Base-by-base conservation (phyloP, 2,797 vertebrate species). In the Phrynocephalus vlangalii region DNA sequence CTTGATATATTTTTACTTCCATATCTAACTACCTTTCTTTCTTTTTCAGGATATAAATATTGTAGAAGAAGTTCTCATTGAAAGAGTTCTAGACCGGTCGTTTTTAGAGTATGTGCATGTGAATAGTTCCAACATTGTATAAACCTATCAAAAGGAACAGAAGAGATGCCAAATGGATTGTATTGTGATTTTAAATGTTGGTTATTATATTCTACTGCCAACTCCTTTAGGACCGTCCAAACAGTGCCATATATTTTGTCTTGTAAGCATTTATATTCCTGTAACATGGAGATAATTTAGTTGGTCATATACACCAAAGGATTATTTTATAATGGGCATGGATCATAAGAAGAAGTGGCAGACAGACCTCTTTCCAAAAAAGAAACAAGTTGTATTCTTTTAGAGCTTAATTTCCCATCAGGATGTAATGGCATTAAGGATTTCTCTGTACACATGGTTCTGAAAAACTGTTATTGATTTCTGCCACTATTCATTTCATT, bases 31-130 rank as follows among this genome's bases (percentile, higher is more conserved):
- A 86, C 84, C 38, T 91, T 90, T 70, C 48, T 1, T 67, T 89
- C 88, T 88, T 11, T 95, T 93, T 28, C 84, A 96, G 93, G 94
- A 95, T 79, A 94, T 95, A 92, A 93, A 95, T 87, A 93, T 91
- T 88, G 88, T 95, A 85, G 95, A 95, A 90, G 94, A 96, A 92
- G 89, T 91, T 90, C 91, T 95, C 90, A 91, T 94, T 91, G 94
- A 94, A 93, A 92, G 93, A 92, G 92, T 95, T 83, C 90, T 96
- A 83, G 93, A 96, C 86, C 86, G 89, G 10, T 96, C 92, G 8
- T 91, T 96, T 92, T 91, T 95, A 91, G 93, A 96, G 76, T 96
- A 94, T 30, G 82, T 95, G 89, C 92, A 91, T 48, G 82, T 95
- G 89, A 96, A 85, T 87, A 93, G 94, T 68, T 91, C 95, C 4